Evolutionary conservation across 1,140 invertebrate species (phyloP).

Genomic region (Eubasilissa regina): DNA sequence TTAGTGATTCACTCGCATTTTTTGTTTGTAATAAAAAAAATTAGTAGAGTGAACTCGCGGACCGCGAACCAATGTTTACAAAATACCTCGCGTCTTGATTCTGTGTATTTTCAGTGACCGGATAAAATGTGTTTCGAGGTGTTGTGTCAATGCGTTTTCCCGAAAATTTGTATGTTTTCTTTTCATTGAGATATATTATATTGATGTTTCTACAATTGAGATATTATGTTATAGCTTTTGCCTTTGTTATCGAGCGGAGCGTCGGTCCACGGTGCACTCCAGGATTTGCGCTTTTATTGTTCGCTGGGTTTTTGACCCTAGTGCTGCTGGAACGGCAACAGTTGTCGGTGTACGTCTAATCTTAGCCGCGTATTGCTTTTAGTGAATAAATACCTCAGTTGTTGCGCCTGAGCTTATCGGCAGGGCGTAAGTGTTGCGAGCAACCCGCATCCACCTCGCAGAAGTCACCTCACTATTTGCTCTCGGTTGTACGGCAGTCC

Average conservation of each 20-base stretch:
- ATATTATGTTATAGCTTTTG: too few relatives aligned
- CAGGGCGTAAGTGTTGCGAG: not conserved
- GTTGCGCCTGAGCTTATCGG: not conserved
- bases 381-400: constrained; percentile 25
- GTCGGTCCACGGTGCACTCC: not conserved
- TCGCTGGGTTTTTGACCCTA: constrained; percentile 34
- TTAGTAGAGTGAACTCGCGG: not conserved
- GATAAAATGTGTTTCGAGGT: too few relatives aligned
- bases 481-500: not conserved
- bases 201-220: too few relatives aligned
- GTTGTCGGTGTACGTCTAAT: constrained; percentile 28
- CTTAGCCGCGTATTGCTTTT: constrained; percentile 13
- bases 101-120: too few relatives aligned
- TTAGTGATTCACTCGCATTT: constrained; percentile 1
- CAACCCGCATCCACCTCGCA: constrained; percentile 1
- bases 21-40: not conserved
- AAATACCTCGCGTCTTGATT: not conserved
- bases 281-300: constrained; percentile 4
- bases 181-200: too few relatives aligned
- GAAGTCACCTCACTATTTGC: not conserved
- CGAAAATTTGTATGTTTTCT: too few relatives aligned
- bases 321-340: constrained; percentile 5
- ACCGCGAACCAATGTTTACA: constrained; percentile 7
- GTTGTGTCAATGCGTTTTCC: too few relatives aligned
- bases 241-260: too few relatives aligned